Conservation (phyloP, 1,140 invertebrate genomes). For the Diorhabda elongata region DNA sequence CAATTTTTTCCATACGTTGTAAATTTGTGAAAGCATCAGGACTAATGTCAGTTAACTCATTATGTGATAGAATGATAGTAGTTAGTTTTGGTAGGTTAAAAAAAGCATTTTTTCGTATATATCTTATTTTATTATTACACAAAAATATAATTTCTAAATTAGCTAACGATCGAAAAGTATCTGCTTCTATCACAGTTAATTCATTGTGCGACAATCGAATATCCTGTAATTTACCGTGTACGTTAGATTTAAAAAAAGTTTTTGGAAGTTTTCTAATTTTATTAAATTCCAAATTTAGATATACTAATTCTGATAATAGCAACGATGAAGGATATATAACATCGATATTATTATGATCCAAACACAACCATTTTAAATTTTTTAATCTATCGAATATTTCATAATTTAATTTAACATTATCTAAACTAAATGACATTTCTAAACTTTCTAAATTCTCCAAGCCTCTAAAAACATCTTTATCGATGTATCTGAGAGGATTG, state of each 20-base stretch:
- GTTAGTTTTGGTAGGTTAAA: conserved; percentile 62
- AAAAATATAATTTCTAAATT: conserved; percentile 67
- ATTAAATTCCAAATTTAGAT: conserved; percentile 84
- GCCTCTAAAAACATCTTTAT: conserved; percentile 72
- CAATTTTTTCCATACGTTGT: conserved; percentile 63
- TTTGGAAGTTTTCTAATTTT: conserved; percentile 59
- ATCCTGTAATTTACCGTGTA: conserved; percentile 70
- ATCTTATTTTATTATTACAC: conserved; percentile 65
- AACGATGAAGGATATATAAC: conserved; percentile 59
- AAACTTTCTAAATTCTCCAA: conserved; percentile 71
- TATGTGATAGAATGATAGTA: conserved; percentile 66
- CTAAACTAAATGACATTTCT: conserved; percentile 80
- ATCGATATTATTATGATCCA: conserved; percentile 85
- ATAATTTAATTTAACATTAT: conserved; percentile 71
- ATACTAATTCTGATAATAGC: conserved; percentile 66
- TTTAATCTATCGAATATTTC: conserved; percentile 65
- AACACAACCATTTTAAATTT: conserved; percentile 77
- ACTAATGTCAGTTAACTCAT: conserved; percentile 60
- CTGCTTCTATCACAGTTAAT: conserved; percentile 55
- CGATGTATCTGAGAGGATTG: conserved; percentile 75
- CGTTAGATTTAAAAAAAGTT: conserved; percentile 58
- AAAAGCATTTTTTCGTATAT: conserved; percentile 57
- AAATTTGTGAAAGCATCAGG: conserved; percentile 64
- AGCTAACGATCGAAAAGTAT: conserved; percentile 61
- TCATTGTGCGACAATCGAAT: conserved; percentile 73